A percentile compares a stretch with the other conserved stretches of the same genome.
These are phyloP conservation scores for Lissocephala sabroskyi DNA, from an alignment of 2,888 invertebrate genomes.

Conservation along the genomic window DNA sequence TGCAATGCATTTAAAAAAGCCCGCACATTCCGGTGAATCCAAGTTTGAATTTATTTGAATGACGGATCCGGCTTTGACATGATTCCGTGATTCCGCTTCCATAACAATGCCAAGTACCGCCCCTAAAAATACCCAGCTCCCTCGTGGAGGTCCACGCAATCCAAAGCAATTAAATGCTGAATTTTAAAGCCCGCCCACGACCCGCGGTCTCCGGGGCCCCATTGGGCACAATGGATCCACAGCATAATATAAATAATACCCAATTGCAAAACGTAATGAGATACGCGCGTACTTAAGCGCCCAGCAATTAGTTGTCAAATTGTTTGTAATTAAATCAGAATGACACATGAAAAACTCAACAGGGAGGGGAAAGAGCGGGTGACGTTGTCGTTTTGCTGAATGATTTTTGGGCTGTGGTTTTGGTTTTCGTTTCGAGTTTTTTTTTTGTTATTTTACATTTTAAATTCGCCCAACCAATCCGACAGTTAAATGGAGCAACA, in stretches of 20 bases:
- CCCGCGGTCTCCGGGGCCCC: slow-evolving; percentile 22
- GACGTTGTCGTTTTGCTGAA: slow-evolving; percentile 53
- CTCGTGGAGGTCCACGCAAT: background rate
- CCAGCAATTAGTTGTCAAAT: slow-evolving; percentile 64
- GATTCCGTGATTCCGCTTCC: slow-evolving; percentile 35
- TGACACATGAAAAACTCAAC: slow-evolving; percentile 40
- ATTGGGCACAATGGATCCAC: slow-evolving; percentile 49
- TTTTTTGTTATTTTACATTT: slow-evolving; percentile 23
- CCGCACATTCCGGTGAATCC: too few species aligned
- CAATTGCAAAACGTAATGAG: slow-evolving; percentile 61
- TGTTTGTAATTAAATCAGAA: slow-evolving; percentile 64
- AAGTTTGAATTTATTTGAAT: too few species aligned
- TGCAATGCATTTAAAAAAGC: too few species aligned
- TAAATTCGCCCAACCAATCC: background rate
- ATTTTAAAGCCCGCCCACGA: background rate
- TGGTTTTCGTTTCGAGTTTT: background rate
- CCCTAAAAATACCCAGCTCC: background rate
- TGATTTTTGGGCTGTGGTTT: slow-evolving; percentile 27
- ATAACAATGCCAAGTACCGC: slow-evolving; percentile 15
- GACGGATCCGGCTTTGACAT: slow-evolving; percentile 63
- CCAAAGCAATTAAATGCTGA: slow-evolving; percentile 6
- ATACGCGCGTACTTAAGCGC: slow-evolving; percentile 51
- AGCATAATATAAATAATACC: slow-evolving; percentile 26
- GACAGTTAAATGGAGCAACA: slow-evolving; percentile 47
- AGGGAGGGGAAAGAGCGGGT: slow-evolving; percentile 9